Percentiles rank a stretch among this genome's conserved stretches.
Conservation (phyloP, 2,888 invertebrate genomes). For the Lomographa bimaculata region DNA sequence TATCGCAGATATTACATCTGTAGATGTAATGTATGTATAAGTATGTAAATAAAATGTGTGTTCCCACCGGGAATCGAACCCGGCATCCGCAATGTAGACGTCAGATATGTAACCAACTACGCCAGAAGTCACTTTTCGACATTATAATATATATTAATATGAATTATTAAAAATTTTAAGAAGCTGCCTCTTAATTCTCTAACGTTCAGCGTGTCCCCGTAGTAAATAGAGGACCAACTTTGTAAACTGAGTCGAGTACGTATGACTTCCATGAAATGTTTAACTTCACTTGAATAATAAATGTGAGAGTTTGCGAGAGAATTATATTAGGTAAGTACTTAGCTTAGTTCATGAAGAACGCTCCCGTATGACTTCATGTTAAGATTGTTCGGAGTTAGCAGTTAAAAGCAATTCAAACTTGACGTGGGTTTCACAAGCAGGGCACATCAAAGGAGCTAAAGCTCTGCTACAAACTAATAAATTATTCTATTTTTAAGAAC, state of each 20-base stretch:
- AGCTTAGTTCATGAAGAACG: slow-evolving; percentile 11
- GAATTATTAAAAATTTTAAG: no score
- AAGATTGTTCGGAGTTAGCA: slow-evolving; percentile 30
- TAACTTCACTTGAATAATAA: slow-evolving; percentile 29
- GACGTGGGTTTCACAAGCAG: slow-evolving; percentile 6
- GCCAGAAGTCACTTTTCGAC: no score
- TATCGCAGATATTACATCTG: no score
- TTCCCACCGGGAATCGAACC: no score
- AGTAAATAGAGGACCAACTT: slow-evolving; percentile 12
- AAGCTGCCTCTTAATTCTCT: slow-evolving; percentile 23
- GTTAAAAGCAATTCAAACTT: slow-evolving; percentile 23
- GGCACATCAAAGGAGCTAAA: no score
- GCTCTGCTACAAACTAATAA: no score
- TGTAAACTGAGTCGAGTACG: slow-evolving; percentile 14
- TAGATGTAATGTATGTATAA: no score
- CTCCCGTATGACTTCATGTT: slow-evolving; percentile 35
- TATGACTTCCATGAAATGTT: slow-evolving; percentile 27
- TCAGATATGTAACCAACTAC: no score
- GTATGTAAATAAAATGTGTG: no score
- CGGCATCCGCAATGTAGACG: no score
- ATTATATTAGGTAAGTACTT: slow-evolving; percentile 17
- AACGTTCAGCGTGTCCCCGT: slow-evolving; percentile 15
- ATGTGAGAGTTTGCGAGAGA: slow-evolving; percentile 26
- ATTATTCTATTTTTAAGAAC: no score
- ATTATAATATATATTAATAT: no score